phyloP scores from a whole-genome alignment of 2,113 vertebrate genomes.

The Chionomys nivalis region DNA sequence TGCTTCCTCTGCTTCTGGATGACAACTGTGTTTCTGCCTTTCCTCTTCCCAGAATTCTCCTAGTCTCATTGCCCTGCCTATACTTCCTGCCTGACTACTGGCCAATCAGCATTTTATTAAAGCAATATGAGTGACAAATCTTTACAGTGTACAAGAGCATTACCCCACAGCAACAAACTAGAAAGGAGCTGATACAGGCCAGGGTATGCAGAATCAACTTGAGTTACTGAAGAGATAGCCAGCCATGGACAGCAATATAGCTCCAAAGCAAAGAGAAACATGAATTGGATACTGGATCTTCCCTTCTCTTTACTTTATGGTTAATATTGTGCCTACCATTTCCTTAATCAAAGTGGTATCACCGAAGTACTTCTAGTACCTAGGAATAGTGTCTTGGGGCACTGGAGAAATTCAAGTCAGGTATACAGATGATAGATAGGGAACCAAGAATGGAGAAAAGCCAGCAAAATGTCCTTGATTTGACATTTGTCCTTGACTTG shows the following conservation, averaged over 20 bases:
- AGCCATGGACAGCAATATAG: background rate
- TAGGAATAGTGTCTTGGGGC: background rate
- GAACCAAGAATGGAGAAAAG: background rate
- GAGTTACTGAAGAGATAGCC: background rate
- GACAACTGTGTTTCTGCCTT: too few species aligned
- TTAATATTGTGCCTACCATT: background rate
- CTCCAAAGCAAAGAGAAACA: background rate
- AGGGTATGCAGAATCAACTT: background rate
- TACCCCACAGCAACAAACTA: too few species aligned
- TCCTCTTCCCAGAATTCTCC: too few species aligned
- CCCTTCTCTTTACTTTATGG: background rate
- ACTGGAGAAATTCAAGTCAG: background rate
- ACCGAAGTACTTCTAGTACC: background rate
- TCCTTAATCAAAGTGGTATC: background rate
- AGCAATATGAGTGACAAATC: too few species aligned
- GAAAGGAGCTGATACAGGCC: background rate
- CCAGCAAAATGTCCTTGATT: background rate
- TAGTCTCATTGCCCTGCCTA: too few species aligned
- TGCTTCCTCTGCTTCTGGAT: too few species aligned
- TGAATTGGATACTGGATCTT: background rate
- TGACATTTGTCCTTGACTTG: background rate
- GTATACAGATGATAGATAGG: background rate
- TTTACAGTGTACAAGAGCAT: too few species aligned
- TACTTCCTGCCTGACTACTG: too few species aligned
- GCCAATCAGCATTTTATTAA: too few species aligned